Percentiles rank a stretch among this genome's conserved stretches.
phyloP scores from a whole-genome alignment of 2,113 vertebrate genomes.

The Indicator maculatus region DNA sequence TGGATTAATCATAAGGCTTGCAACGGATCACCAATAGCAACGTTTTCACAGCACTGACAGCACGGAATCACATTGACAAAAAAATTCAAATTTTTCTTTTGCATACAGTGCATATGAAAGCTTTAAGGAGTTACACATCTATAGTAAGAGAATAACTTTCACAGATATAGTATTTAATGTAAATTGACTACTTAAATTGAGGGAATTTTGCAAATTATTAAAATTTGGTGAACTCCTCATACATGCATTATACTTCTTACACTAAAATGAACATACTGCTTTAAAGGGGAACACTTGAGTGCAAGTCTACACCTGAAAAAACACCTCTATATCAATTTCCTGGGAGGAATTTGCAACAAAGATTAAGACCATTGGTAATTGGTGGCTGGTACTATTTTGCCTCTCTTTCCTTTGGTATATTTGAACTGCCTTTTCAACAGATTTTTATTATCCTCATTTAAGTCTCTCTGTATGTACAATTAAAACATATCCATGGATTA shows the following conservation, averaged over 20 bases:
- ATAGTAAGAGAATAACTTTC: not conserved
- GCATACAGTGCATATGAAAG: slow-evolving; percentile 69
- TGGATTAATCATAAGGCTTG: slow-evolving; percentile 60
- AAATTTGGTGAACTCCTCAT: not conserved
- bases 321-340: not conserved
- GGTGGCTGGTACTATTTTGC: not conserved
- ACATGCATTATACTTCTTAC: not conserved
- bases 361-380: not conserved
- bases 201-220: not conserved
- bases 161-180: not conserved
- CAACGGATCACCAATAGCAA: slow-evolving; percentile 53
- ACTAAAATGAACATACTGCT: not conserved
- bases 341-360: not conserved
- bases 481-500: not conserved
- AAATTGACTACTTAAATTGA: not conserved
- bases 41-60: slow-evolving; percentile 62
- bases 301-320: not conserved
- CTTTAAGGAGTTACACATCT: slow-evolving; percentile 7
- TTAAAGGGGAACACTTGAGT: not conserved
- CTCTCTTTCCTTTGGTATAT: not conserved
- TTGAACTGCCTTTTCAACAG: not conserved
- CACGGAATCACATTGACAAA: slow-evolving; percentile 53
- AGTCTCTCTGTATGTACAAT: not conserved
- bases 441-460: not conserved
- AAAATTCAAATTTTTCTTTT: not conserved